Evolutionary conservation across 2,888 invertebrate genomes (phyloP).

Genomic region (Polyploca ridens): DNA sequence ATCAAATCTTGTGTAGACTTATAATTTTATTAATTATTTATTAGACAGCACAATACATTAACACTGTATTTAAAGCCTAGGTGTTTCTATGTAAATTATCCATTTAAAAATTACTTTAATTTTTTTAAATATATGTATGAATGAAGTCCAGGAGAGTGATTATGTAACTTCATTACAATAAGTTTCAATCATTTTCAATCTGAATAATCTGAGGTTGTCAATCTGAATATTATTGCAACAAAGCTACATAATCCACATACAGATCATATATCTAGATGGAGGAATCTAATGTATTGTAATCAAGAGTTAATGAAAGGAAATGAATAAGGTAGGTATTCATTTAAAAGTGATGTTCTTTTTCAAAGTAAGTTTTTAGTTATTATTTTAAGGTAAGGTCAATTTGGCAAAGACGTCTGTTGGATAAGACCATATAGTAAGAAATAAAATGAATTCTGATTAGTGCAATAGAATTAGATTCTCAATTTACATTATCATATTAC

Average conservation of each 20-base stretch:
- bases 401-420: no score
- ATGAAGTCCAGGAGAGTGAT: neutral
- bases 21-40: neutral
- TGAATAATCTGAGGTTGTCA: no score
- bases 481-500: no score
- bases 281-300: neutral
- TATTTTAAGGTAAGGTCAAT: neutral
- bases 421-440: no score
- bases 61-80: neutral
- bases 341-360: neutral
- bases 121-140: neutral
- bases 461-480: no score
- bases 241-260: no score
- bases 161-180: no score
- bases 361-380: neutral
- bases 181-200: no score
- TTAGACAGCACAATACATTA: neutral
- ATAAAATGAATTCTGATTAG: no score
- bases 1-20: neutral
- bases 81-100: neutral
- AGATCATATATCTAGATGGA: neutral
- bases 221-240: no score
- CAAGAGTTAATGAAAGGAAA: neutral
- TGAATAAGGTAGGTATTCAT: neutral
- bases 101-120: neutral